Evolutionary conservation across 1,140 invertebrate species (phyloP).

Genomic region (Archegozetes longisetosus): DNA sequence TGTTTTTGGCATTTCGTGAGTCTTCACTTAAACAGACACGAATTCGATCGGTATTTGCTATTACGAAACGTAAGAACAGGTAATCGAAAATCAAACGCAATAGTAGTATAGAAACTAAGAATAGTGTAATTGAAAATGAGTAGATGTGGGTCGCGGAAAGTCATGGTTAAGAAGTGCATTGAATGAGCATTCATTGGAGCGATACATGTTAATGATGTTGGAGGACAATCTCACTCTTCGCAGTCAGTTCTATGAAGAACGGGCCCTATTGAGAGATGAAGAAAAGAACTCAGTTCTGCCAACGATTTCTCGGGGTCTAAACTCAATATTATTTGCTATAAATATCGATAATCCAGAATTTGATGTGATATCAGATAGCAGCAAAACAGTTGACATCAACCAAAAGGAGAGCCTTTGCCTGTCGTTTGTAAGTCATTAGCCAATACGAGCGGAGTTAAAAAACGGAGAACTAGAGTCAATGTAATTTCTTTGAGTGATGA

Average conservation of each 20-base stretch:
- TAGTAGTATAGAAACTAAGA: too few species aligned
- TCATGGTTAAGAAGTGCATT: conserved; percentile 69
- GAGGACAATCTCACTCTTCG: conserved; percentile 32
- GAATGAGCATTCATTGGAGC: conserved; percentile 73
- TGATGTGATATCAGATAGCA: conserved; percentile 33
- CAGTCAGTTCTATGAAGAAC: conserved; percentile 60
- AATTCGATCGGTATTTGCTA: conserved; percentile 63
- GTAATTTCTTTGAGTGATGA: conserved; percentile 4
- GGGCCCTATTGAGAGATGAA: conserved; percentile 57
- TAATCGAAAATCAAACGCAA: too few species aligned
- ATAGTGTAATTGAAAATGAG: background rate
- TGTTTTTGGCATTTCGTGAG: conserved; percentile 33
- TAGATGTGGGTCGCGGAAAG: conserved; percentile 49
- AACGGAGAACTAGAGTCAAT: background rate
- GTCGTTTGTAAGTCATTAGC: background rate
- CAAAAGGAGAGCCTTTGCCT: background rate
- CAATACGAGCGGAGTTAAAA: background rate
- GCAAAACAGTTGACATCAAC: background rate
- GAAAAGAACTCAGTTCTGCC: conserved; percentile 56
- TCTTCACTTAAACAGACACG: conserved; percentile 59
- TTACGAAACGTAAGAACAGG: conserved; percentile 58
- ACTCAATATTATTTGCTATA: conserved; percentile 73
- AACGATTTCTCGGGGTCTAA: conserved; percentile 59
- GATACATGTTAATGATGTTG: conserved; percentile 58
- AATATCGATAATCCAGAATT: conserved; percentile 67